Percentiles rank a stretch among this genome's conserved stretches.
Conservation (phyloP, 2,113 vertebrate genomes). For the Campylomormyrus tamandua region DNA sequence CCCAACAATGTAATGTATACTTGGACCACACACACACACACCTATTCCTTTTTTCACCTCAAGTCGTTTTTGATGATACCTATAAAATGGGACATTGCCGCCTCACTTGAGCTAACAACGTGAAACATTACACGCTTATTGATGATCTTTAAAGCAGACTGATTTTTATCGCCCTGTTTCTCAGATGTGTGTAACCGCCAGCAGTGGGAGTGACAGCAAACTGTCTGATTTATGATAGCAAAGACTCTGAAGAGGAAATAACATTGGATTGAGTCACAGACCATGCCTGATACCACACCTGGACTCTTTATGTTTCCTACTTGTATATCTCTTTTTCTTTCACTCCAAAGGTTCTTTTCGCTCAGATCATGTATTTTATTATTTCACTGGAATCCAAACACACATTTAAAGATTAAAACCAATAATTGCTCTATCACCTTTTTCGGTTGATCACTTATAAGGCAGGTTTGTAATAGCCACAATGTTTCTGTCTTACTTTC, state of each 20-base stretch:
- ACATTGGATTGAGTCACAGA: constrained; percentile 51
- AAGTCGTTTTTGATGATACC: constrained; percentile 42
- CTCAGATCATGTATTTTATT: constrained; percentile 30
- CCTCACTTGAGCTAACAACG: constrained; percentile 61
- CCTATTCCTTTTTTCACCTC: neutral
- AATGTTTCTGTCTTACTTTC: neutral
- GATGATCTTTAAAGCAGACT: constrained; percentile 59
- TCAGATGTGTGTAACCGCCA: constrained; percentile 57
- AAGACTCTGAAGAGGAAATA: constrained; percentile 58
- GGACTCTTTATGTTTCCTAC: constrained; percentile 36
- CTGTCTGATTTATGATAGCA: constrained; percentile 61
- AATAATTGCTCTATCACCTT: neutral
- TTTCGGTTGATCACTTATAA: neutral
- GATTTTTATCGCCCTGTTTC: constrained; percentile 63
- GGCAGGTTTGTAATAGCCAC: neutral
- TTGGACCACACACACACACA: neutral
- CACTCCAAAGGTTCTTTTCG: constrained; percentile 19
- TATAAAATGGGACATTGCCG: constrained; percentile 59
- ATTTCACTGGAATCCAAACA: neutral
- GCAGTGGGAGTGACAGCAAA: constrained; percentile 60
- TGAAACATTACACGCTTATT: constrained; percentile 53
- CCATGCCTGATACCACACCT: constrained; percentile 41
- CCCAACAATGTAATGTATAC: neutral
- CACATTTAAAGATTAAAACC: neutral
- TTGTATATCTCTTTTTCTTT: neutral